Conservation (phyloP, 2,113 vertebrate species). For the Morone chrysops region DNA sequence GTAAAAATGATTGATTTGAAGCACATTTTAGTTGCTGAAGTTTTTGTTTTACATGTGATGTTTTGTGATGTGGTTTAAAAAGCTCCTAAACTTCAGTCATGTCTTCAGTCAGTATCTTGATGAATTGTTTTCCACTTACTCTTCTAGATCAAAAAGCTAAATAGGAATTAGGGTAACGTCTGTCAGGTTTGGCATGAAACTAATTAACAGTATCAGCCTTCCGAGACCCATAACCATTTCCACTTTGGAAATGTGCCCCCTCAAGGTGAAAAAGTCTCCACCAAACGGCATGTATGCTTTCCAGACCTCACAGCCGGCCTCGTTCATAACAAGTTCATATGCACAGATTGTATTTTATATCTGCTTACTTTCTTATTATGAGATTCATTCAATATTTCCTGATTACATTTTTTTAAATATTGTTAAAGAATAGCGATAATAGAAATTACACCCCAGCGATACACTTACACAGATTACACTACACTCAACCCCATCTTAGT, state of each 20-base stretch:
- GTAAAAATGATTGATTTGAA: background rate
- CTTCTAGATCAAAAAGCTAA: background rate
- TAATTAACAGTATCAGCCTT: background rate
- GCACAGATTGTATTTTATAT: background rate
- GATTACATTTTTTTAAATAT: background rate
- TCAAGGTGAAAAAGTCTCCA: background rate
- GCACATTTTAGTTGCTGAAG: no score
- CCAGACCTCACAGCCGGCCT: background rate
- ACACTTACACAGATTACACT: no score
- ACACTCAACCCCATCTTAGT: no score
- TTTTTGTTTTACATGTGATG: background rate
- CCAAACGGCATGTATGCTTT: background rate
- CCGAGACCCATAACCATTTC: background rate
- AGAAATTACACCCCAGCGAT: background rate
- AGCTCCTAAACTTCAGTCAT: background rate
- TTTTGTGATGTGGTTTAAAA: background rate
- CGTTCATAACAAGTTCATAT: background rate
- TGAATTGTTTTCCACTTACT: background rate
- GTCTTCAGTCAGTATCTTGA: background rate
- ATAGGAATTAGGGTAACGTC: background rate
- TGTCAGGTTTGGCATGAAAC: background rate
- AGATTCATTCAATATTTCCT: background rate
- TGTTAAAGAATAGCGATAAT: background rate
- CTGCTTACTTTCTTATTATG: background rate
- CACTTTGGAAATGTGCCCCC: background rate